A percentile compares a stretch with the other conserved stretches of the same genome.
Conservation (phyloP, 2,797 vertebrate species). For the Chloroceryle amazona region DNA sequence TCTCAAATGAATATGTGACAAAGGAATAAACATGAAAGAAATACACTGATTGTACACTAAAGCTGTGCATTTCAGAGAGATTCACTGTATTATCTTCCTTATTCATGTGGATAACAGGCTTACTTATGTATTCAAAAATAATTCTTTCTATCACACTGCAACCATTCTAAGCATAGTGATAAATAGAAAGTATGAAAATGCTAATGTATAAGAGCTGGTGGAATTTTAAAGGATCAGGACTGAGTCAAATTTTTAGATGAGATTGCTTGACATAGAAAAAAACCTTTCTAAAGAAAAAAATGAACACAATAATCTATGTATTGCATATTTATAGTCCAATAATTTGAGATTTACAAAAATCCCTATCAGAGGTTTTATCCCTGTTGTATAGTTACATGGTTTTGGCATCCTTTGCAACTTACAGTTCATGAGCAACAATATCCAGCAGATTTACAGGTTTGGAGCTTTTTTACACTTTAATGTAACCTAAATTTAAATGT, state of each 20-base stretch:
- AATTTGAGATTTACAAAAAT: conserved; percentile 44
- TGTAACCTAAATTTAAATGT: conserved; percentile 14
- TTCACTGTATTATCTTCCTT: conserved; percentile 57
- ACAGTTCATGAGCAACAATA: neutral
- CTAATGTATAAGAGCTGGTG: conserved; percentile 34
- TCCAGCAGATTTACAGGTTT: neutral
- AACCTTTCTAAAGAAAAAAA: conserved; percentile 5
- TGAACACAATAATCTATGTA: neutral
- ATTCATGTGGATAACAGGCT: conserved; percentile 75
- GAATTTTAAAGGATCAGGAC: conserved; percentile 62
- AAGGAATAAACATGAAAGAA: conserved; percentile 73
- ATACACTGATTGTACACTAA: conserved; percentile 62
- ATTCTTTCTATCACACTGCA: conserved; percentile 62
- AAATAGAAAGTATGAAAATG: conserved; percentile 65
- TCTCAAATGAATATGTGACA: conserved; percentile 59
- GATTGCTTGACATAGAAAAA: conserved; percentile 56
- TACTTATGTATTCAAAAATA: conserved; percentile 73
- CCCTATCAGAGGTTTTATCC: neutral
- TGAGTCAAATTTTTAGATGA: conserved; percentile 62
- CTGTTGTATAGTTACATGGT: neutral
- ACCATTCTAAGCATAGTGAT: conserved; percentile 48
- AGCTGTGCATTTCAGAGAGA: conserved; percentile 60
- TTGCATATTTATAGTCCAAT: conserved; percentile 50
- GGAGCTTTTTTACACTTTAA: neutral
- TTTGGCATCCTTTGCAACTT: conserved; percentile 7